These are phyloP conservation scores for Carassius auratus DNA, from an alignment of 2,113 vertebrate genomes.

Conservation along the genomic window DNA sequence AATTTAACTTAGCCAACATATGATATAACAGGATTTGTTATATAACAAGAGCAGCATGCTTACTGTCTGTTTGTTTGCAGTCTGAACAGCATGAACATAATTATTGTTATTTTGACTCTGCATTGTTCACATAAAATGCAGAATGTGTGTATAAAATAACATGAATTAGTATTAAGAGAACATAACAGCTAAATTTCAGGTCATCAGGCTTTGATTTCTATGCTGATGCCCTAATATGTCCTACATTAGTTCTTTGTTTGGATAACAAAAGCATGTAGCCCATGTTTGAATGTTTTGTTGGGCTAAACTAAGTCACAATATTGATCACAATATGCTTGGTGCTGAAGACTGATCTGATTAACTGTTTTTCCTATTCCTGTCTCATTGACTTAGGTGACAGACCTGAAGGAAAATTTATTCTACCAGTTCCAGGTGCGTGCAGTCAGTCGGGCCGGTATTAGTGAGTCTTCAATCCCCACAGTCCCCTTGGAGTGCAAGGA, in stretches of 20 bases:
- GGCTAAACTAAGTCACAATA: not conserved
- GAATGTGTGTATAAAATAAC: not conserved
- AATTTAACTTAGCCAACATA: no score
- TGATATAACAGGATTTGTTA: no score
- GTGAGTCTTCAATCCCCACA: conserved; percentile 78
- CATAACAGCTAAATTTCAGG: not conserved
- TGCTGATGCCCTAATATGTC: no score
- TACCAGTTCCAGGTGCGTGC: conserved; percentile 97
- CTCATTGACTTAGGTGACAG: conserved; percentile 78
- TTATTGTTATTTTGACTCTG: not conserved
- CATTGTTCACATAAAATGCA: not conserved
- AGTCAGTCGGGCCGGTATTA: conserved; percentile 89
- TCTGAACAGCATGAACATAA: not conserved
- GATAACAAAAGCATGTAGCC: not conserved
- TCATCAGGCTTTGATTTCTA: not conserved
- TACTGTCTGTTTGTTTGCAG: not conserved
- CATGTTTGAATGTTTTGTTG: not conserved
- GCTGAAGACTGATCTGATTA: not conserved
- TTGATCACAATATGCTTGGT: no score
- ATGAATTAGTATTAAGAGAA: not conserved
- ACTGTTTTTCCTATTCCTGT: not conserved
- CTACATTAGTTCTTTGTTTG: not conserved
- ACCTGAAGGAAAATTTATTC: conserved; percentile 90
- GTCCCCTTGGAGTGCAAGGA: conserved; percentile 89
- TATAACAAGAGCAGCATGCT: no score